phyloP scores from a whole-genome alignment of 2,888 invertebrate species.

The Lypha dubia region DNA sequence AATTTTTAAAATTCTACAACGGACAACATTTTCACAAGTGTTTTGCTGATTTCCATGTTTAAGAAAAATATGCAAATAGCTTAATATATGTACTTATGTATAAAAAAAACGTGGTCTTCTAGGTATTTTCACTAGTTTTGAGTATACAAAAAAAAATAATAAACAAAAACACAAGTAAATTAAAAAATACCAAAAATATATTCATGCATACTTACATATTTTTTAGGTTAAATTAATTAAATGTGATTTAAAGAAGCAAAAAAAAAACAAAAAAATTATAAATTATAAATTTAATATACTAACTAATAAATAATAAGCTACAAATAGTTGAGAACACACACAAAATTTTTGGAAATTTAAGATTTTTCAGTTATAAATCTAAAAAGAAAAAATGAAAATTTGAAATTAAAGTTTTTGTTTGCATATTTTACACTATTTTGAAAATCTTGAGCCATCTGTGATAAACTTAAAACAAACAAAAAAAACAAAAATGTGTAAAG shows the following conservation, averaged over 20 bases:
- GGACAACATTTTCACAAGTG: background rate
- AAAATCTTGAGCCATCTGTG: constrained; percentile 72
- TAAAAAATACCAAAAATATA: background rate
- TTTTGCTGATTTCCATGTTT: background rate
- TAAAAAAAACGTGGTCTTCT: background rate
- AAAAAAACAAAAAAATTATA: no score
- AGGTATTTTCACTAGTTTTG: constrained; percentile 8
- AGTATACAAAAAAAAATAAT: constrained; percentile 12
- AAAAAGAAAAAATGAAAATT: constrained; percentile 23
- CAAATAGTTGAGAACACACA: constrained; percentile 23
- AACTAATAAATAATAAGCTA: background rate
- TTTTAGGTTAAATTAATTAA: constrained; percentile 69
- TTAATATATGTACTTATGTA: background rate
- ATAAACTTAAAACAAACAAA: constrained; percentile 63
- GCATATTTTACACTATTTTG: constrained; percentile 66
- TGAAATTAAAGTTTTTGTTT: constrained; percentile 58
- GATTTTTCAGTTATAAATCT: constrained; percentile 14
- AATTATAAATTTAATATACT: constrained; percentile 32
- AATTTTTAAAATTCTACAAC: background rate
- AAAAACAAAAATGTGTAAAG: constrained; percentile 55
- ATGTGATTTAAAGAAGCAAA: constrained; percentile 66
- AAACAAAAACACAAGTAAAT: background rate
- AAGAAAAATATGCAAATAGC: background rate
- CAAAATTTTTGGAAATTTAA: constrained; percentile 31
- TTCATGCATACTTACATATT: constrained; percentile 7